These are phyloP conservation scores for Theristicus caerulescens DNA, from an alignment of 2,113 vertebrate genomes.

Conservation along the genomic window DNA sequence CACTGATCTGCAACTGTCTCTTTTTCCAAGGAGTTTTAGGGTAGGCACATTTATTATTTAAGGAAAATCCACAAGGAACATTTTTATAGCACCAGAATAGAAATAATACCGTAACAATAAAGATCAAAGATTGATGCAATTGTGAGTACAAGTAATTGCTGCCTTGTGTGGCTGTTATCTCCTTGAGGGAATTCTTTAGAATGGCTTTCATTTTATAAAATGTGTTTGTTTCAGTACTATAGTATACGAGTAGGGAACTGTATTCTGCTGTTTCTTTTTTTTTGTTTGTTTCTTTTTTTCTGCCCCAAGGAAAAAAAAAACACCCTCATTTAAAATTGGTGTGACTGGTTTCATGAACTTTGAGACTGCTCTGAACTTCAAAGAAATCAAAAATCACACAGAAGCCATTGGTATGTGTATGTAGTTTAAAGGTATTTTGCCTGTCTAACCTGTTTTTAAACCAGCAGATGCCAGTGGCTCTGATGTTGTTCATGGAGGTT, in stretches of 20 bases:
- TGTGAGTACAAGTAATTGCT: conserved; percentile 64
- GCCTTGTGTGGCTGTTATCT: conserved; percentile 30
- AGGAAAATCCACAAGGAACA: conserved; percentile 47
- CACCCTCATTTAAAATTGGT: background rate
- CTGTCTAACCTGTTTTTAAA: background rate
- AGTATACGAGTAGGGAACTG: background rate
- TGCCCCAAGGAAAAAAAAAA: background rate
- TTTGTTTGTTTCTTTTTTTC: background rate
- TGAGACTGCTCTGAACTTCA: background rate
- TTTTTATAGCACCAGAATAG: conserved; percentile 60
- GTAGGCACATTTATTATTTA: conserved; percentile 58
- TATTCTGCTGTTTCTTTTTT: background rate
- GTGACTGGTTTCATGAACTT: background rate
- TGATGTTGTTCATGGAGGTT: background rate
- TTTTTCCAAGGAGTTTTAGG: conserved; percentile 27
- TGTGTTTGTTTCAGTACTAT: conserved; percentile 47
- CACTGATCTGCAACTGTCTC: background rate
- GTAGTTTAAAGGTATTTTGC: background rate
- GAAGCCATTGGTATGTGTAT: background rate
- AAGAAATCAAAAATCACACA: background rate
- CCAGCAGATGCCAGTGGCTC: background rate
- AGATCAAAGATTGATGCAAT: conserved; percentile 71
- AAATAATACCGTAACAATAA: conserved; percentile 66
- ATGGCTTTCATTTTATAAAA: conserved; percentile 68
- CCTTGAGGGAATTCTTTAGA: conserved; percentile 60